Evolutionary conservation across 2,888 invertebrate species (phyloP), one percentile per base, ranked within the genome.

Genomic region (Erannis defoliaria): DNA sequence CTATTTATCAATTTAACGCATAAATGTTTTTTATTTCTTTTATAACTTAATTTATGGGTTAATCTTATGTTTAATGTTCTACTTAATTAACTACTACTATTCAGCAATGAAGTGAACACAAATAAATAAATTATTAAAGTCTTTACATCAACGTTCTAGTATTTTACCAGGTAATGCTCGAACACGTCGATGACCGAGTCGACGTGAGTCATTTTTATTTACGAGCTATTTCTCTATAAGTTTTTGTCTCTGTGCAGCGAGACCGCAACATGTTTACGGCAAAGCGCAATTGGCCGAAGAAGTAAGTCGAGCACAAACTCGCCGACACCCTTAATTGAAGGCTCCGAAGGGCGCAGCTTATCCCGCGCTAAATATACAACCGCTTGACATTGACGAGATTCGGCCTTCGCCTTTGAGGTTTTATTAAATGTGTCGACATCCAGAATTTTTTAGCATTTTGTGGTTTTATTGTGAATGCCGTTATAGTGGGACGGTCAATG

Each of bases 261-360:
- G 42, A 54, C 50, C 50, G 37, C 51, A 60, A 61, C 38, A 18
- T 60, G 62, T 66, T 70, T 62, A 54, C 67, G 58, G 56, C 61
- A 54, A 60, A 67, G 65, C 60, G 63, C 71, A 78, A 77, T 75
- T 76, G 77, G 71, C 69, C 64, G 71, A 71, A 73, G 70, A 62
- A 70, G 46, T 55, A 67, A 71, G 57, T 67, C 67, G 66, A 68
- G 69, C 75, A 64, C 70, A 63, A 62, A 62, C 55, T 62, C 40
- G 66, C 65, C 70, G 65, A 65, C 71, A 62, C 66, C 57, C 61
- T 57, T 78, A 75, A 76, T 78, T 77, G 72, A 67, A 68, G 61
- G 61, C 31, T 55, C 26, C 45, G 45, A 60, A 54, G 70, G 66
- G 51, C 56, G 42, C 58, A 66, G 71, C 60, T 70, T 70, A 75